These are phyloP conservation scores for Agonum fuliginosum DNA, from an alignment of 2,888 invertebrate genomes.

Conservation along the genomic window DNA sequence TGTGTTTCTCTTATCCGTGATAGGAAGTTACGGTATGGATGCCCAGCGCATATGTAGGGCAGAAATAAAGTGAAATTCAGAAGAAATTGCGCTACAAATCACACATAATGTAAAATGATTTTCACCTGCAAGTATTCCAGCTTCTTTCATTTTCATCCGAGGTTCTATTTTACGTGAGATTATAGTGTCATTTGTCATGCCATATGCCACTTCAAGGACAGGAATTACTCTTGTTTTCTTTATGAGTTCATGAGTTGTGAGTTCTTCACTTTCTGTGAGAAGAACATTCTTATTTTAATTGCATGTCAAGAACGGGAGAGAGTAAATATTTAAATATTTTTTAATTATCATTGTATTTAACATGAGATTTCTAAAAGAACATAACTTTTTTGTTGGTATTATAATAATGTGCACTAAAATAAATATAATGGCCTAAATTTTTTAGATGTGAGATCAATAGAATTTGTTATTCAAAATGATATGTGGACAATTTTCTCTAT, in stretches of 20 bases:
- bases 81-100: constrained; percentile 32
- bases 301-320: too few species aligned
- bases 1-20: too few species aligned
- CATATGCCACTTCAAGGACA: constrained; percentile 1
- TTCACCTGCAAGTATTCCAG: constrained; percentile 29
- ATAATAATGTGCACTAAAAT: too few species aligned
- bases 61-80: constrained; percentile 38
- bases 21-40: constrained; percentile 33
- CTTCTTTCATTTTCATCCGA: constrained; percentile 17
- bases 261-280: not conserved
- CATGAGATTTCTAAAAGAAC: too few species aligned
- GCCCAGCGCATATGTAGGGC: constrained; percentile 25
- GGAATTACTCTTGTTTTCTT: constrained; percentile 1
- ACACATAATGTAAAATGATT: constrained; percentile 43
- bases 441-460: too few species aligned
- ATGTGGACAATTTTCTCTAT: too few species aligned
- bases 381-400: too few species aligned
- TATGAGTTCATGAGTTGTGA: too few species aligned
- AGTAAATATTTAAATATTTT: too few species aligned
- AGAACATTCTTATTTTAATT: not conserved
- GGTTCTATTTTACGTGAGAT: constrained; percentile 12
- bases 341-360: too few species aligned
- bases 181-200: constrained; percentile 5
- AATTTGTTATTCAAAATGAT: too few species aligned
- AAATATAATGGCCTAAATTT: too few species aligned